Conservation (phyloP, 2,113 vertebrate species). For the Ochotona curzoniae region DNA sequence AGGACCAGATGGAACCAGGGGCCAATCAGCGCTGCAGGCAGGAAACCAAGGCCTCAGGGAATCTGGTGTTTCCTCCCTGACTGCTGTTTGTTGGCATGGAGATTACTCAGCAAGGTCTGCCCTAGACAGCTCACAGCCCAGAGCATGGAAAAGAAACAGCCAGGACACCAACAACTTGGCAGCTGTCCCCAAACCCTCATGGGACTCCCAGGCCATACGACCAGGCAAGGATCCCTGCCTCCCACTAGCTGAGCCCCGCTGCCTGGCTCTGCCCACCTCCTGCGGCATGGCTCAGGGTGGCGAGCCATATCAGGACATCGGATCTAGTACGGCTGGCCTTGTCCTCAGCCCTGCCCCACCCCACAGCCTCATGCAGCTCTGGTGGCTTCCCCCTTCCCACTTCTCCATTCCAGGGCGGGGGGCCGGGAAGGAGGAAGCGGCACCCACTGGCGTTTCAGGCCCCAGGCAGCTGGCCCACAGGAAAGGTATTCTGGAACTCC, state of each 20-base stretch:
- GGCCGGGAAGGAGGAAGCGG: neutral
- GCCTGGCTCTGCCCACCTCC: neutral
- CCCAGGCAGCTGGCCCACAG: neutral
- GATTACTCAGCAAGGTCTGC: neutral
- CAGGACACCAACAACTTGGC: too few relatives aligned
- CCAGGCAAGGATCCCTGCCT: neutral
- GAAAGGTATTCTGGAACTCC: conserved; percentile 15
- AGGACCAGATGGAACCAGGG: neutral
- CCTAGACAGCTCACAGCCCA: neutral
- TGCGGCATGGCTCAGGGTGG: neutral
- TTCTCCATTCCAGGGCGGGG: conserved; percentile 54
- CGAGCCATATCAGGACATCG: neutral
- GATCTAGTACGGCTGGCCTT: neutral
- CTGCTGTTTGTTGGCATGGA: neutral
- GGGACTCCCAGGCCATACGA: neutral
- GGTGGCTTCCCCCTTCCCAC: conserved; percentile 4
- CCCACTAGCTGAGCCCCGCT: neutral
- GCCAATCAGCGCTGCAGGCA: neutral
- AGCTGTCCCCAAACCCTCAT: neutral
- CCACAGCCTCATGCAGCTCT: neutral
- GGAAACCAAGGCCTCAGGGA: neutral
- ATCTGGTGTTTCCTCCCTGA: neutral
- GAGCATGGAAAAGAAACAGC: neutral
- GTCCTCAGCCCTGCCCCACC: neutral
- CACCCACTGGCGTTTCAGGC: neutral